These are phyloP conservation scores for Eupeodes luniger DNA, from an alignment of 2,888 invertebrate genomes.

Conservation along the genomic window DNA sequence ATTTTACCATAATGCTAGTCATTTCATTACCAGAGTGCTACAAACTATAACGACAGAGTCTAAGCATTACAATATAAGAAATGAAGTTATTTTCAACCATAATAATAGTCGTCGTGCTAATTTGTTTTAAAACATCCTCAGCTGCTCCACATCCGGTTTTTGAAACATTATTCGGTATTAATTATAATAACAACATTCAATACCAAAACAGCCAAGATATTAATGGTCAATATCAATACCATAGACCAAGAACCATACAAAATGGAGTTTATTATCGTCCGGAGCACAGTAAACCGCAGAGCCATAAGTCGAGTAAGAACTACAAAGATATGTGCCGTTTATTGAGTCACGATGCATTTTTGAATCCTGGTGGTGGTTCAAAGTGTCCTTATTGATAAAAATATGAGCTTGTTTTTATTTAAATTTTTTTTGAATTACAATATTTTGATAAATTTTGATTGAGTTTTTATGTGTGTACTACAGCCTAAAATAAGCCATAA, in stretches of 20 bases:
- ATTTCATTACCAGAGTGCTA: background rate
- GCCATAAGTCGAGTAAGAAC: slow-evolving; percentile 19
- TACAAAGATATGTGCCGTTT: slow-evolving; percentile 67
- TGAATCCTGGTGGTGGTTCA: slow-evolving; percentile 66
- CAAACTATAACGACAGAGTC: background rate
- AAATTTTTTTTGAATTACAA: background rate
- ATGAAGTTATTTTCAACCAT: slow-evolving; percentile 1
- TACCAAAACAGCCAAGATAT: background rate
- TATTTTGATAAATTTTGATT: background rate
- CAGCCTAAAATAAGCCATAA: no score
- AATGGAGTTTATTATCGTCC: slow-evolving; percentile 25
- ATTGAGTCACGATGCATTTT: slow-evolving; percentile 58
- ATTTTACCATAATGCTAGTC: background rate
- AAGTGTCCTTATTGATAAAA: slow-evolving; percentile 59
- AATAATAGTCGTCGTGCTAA: background rate
- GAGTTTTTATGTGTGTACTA: background rate
- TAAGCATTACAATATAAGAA: background rate
- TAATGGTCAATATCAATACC: slow-evolving; percentile 29
- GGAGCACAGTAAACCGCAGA: slow-evolving; percentile 1
- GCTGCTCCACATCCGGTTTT: slow-evolving; percentile 31
- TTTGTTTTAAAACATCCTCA: background rate
- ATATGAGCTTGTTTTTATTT: background rate
- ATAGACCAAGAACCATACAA: background rate
- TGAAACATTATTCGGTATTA: slow-evolving; percentile 43
- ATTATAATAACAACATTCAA: slow-evolving; percentile 12